These are phyloP conservation scores for Yoshiicerus persimilis DNA, from an alignment of 1,140 invertebrate genomes.

Conservation along the genomic window DNA sequence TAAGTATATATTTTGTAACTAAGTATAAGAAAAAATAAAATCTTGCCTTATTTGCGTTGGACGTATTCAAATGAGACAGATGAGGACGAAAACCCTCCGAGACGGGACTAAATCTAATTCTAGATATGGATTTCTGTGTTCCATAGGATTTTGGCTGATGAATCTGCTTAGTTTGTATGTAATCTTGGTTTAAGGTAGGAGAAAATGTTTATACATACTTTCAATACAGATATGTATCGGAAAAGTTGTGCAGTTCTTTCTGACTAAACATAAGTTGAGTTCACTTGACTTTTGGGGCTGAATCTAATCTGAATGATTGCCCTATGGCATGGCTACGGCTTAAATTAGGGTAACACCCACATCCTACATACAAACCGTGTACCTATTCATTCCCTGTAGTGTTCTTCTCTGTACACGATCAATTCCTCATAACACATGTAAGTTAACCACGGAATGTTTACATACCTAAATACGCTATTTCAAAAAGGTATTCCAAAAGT, in stretches of 20 bases:
- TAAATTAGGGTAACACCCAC: slow-evolving; percentile 9
- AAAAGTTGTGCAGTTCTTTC: neutral
- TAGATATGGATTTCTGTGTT: neutral
- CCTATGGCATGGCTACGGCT: slow-evolving; percentile 3
- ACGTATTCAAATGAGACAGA: neutral
- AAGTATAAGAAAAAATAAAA: no score
- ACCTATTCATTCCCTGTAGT: neutral
- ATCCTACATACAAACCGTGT: neutral
- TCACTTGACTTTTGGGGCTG: neutral
- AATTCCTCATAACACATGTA: neutral
- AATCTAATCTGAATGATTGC: slow-evolving; percentile 19
- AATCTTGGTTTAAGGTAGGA: neutral
- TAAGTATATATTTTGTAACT: no score
- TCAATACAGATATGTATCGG: neutral
- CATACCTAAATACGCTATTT: neutral
- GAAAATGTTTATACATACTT: neutral
- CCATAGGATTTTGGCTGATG: neutral
- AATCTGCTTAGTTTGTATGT: neutral
- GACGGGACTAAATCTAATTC: neutral
- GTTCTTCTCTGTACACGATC: neutral
- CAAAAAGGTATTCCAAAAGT: neutral
- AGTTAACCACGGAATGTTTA: neutral
- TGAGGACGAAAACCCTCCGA: neutral
- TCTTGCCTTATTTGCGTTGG: no score
- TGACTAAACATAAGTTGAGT: neutral